Evolutionary conservation across 2,888 invertebrate genomes (phyloP).

Genomic region (Scaptomyza cyrtandrae): DNA sequence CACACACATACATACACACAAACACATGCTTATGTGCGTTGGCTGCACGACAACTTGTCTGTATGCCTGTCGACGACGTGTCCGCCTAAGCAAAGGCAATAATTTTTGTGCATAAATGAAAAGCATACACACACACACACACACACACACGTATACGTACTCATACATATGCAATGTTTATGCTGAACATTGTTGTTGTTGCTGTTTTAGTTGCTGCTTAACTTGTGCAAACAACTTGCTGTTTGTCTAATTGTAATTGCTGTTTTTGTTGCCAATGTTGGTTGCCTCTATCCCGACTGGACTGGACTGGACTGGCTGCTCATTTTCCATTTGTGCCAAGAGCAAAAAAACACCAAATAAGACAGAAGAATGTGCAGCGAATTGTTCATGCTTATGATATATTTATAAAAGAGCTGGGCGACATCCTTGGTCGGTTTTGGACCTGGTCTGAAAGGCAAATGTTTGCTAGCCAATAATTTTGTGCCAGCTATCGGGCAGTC

Average conservation of each 20-base stretch:
- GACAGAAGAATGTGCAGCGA: slow-evolving; percentile 12
- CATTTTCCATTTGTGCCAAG: slow-evolving; percentile 54
- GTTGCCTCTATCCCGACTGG: background rate
- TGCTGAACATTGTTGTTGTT: slow-evolving; percentile 37
- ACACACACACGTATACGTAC: slow-evolving; percentile 11
- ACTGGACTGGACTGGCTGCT: slow-evolving; percentile 36
- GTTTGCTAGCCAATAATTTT: slow-evolving; percentile 58
- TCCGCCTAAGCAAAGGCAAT: slow-evolving; percentile 80
- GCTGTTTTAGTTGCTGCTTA: slow-evolving; percentile 71
- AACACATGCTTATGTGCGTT: slow-evolving; percentile 31
- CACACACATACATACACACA: slow-evolving; percentile 9
- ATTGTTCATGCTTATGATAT: slow-evolving; percentile 66
- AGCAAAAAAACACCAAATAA: slow-evolving; percentile 9
- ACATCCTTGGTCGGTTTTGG: slow-evolving; percentile 6
- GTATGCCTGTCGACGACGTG: slow-evolving; percentile 72
- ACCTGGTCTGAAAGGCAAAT: slow-evolving; percentile 34
- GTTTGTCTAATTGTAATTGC: slow-evolving; percentile 82
- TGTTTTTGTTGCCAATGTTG: slow-evolving; percentile 67
- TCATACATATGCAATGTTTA: slow-evolving; percentile 1
- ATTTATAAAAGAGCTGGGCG: slow-evolving; percentile 59
- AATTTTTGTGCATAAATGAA: slow-evolving; percentile 80
- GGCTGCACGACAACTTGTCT: slow-evolving; percentile 69
- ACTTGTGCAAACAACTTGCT: slow-evolving; percentile 80
- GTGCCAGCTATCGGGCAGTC: slow-evolving; percentile 62
- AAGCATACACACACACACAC: slow-evolving; percentile 71